Evolutionary conservation across 2,797 vertebrate genomes (phyloP).

Genomic region (Vipera latastei): DNA sequence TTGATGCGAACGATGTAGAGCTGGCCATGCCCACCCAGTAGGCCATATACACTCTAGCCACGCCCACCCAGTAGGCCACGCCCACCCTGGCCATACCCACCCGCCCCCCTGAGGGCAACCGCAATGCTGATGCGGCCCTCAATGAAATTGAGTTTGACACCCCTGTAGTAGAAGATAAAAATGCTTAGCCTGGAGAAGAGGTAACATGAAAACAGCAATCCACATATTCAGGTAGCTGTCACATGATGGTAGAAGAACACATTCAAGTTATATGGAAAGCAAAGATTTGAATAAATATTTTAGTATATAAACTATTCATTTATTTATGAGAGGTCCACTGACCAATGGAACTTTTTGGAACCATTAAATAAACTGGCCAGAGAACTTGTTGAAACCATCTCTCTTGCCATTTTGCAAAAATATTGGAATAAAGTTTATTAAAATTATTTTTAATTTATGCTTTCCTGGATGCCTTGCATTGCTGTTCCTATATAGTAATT

Average conservation of each 20-base stretch:
- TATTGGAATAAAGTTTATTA: not conserved
- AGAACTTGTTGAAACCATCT: not conserved
- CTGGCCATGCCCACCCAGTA: too few species aligned
- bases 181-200: not conserved
- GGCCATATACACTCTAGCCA: too few species aligned
- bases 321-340: not conserved
- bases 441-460: not conserved
- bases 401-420: not conserved
- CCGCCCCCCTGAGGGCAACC: too few species aligned
- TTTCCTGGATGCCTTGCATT: not conserved
- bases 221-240: not conserved
- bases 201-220: not conserved
- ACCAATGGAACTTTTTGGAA: not conserved
- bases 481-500: not conserved
- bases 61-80: too few species aligned
- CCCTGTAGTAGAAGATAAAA: not conserved
- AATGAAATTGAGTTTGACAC: too few species aligned
- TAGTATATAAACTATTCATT: not conserved
- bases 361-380: not conserved
- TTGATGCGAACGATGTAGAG: too few species aligned
- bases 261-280: not conserved
- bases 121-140: too few species aligned
- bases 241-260: not conserved
- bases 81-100: too few species aligned
- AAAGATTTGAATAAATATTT: not conserved